Conservation (phyloP, 2,888 invertebrate genomes). For the Caprella mutica region DNA sequence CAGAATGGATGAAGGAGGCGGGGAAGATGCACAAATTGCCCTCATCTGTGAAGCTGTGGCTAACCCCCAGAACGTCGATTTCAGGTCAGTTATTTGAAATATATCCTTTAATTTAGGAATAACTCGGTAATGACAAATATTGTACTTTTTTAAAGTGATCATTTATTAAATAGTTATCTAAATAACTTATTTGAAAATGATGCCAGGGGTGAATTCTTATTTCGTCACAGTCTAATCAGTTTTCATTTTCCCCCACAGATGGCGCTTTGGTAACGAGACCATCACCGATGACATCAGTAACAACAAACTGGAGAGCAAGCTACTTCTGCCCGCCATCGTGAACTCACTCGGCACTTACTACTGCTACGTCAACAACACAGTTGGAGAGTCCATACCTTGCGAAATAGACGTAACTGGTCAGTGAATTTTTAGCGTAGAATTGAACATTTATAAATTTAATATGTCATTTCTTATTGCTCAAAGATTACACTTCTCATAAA, state of each 20-base stretch:
- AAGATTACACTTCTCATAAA: background rate
- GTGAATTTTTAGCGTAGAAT: no score
- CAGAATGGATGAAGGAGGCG: slow-evolving; percentile 20
- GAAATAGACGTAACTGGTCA: slow-evolving; percentile 47
- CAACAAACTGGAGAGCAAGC: slow-evolving; percentile 49
- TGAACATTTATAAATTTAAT: no score
- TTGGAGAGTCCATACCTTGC: slow-evolving; percentile 52
- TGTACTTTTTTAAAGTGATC: background rate
- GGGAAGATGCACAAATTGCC: slow-evolving; percentile 25
- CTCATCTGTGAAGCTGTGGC: slow-evolving; percentile 27
- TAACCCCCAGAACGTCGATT: slow-evolving; percentile 25
- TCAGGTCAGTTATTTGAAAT: slow-evolving; percentile 19
- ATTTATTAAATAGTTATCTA: background rate
- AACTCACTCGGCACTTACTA: slow-evolving; percentile 64
- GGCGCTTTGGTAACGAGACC: slow-evolving; percentile 65
- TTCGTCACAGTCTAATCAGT: no score
- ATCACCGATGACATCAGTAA: slow-evolving; percentile 55
- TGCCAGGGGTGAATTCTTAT: no score
- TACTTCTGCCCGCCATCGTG: slow-evolving; percentile 51
- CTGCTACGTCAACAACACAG: slow-evolving; percentile 72
- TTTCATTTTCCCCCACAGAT: slow-evolving; percentile 46
- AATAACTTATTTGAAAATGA: background rate
- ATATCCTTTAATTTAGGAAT: background rate
- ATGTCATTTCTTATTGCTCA: background rate
- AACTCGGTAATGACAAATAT: background rate